Conservation (phyloP, 2,797 vertebrate species). For the Diplodus puntazzo region DNA sequence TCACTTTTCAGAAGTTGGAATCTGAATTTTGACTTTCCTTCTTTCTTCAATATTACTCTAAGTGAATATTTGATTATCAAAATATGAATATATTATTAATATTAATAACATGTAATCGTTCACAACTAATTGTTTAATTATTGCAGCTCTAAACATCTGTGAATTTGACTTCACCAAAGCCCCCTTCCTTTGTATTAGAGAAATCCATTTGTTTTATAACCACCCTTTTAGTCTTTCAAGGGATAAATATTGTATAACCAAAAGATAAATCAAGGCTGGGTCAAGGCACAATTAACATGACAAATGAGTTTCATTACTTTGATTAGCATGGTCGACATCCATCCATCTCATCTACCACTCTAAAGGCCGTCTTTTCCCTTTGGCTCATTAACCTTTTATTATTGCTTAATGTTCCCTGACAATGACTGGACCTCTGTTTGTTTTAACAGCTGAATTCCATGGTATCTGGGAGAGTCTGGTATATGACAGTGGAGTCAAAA, state of each 20-base stretch:
- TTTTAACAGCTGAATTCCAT: slow-evolving; percentile 93
- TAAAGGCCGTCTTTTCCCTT: neutral
- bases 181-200: neutral
- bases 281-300: neutral
- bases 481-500: slow-evolving; percentile 93
- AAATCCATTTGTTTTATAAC: neutral
- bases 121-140: too few relatives aligned
- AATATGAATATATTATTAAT: too few relatives aligned
- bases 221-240: neutral
- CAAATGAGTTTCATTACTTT: neutral
- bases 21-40: too few relatives aligned
- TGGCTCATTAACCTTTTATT: neutral
- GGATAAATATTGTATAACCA: neutral
- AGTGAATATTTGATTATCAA: too few relatives aligned
- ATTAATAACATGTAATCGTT: too few relatives aligned
- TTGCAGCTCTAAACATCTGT: too few relatives aligned
- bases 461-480: slow-evolving; percentile 98
- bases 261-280: neutral
- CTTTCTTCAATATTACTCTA: too few relatives aligned
- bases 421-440: neutral
- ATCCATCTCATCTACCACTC: neutral
- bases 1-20: too few relatives aligned
- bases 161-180: neutral
- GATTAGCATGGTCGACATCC: neutral
- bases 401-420: neutral